Base-by-base conservation (phyloP, 2,888 invertebrate species). In the Gnatocerus cornutus region DNA sequence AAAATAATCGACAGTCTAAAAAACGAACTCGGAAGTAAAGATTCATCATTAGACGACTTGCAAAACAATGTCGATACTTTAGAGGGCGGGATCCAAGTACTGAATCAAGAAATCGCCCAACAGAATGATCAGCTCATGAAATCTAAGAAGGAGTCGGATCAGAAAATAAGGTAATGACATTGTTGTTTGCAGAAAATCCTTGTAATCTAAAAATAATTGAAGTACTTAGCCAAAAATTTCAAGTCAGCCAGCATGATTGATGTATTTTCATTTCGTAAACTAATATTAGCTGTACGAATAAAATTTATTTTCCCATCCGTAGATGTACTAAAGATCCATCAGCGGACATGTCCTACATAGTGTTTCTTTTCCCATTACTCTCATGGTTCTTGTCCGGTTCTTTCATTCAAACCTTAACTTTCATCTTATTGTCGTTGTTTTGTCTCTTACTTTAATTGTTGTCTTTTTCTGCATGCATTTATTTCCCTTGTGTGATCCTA, bases 51-150 rank as follows among this genome's bases (percentile, higher is more conserved):
- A 21, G 84, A 85, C 50, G 85, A 84, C 76, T 76, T 86, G 55
- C 85, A 86, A 73, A 84, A 80, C 67, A 86, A 84, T 68, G 82
- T 86, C 6, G 85, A 86, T 64, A 84, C 83, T 1, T 74, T 86
- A 33, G 85, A 86, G 76, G 86, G 85, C 7, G 85, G 85, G 9
- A 80, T 86, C 27, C 85, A 86, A 73, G 86, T 85, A 3, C 73
- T 86, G 14, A 84, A 85, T 70, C 77, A 84, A 58, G 85, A 86
- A 80, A 81, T 85, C 12, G 83, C 83, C 0, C 82, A 82, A 61
- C 84, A 85, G 59, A 78, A 77, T 30, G 81, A 82, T 29, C 80
- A 84, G 46, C 69, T 84, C 62, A 73, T 73, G 9, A 84, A 82
- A 75, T 78, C 78, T n/a, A 80, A 81, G 65, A 75, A 76, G 14